Evolutionary conservation across 2,797 vertebrate species (phyloP), one percentile per base, ranked within the genome.

Genomic region (Ceyx erithaca): DNA sequence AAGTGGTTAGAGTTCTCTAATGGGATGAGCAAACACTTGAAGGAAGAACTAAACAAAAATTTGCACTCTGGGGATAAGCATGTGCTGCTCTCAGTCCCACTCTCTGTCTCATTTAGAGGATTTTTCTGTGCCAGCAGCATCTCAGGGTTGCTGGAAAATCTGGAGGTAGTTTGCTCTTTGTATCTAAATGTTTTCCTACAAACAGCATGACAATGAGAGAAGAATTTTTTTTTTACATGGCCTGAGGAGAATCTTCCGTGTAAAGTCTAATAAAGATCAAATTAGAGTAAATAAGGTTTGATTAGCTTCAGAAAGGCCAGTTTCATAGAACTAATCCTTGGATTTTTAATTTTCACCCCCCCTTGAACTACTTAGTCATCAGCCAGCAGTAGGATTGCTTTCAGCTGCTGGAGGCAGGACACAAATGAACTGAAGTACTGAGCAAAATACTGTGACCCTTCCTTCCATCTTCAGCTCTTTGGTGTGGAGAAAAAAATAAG

Each of bases 231-330:
- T 88, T 93, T 80, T 58, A 54, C 59, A 33, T 91, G 67, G 73
- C 79, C 51, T 2, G 37, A 54, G 80, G 93, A 94, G 80, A 83
- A 77, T 69, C 81, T 85, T 87, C 78, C 71, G 90, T 92, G 63
- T 61, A 30, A 76, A 75, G 33, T 76, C 49, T 71, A 80, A 86
- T 82, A 94, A 89, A 41, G 84, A 87, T 94, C 91, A 94, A 89
- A 91, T 93, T 86, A 90, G 81, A 87, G 70, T 28, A 93, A 89
- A 46, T 90, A 75, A 85, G 68, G 85, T 57, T 80, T 95, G 90
- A 90, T 91, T 77, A 94, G 75, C 83, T 96, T 63, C 52, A 80
- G 86, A 92, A 93, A 71, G 85, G 84, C 61, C 69, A 46, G 37
- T 72, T 92, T 89, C 77, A 21, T 40, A 57, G 70, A 25, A 55